Evolutionary conservation across 2,113 vertebrate species (phyloP).

Genomic region (Otus sunia): DNA sequence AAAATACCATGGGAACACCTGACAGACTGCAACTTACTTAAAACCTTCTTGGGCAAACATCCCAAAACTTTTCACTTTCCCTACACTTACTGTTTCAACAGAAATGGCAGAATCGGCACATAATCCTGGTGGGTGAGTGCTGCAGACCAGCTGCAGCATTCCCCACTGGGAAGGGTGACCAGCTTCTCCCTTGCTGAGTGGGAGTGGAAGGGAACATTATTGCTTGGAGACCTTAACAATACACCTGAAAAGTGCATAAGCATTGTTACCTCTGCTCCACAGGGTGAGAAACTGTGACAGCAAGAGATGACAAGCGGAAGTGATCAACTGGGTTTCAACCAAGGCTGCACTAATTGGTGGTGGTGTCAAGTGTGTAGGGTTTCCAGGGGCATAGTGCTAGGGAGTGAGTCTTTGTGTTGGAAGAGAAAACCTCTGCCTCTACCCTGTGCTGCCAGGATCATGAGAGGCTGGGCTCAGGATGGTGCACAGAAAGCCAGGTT

Average conservation of each 20-base stretch:
- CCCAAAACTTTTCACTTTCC: not conserved
- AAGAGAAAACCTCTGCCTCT: not conserved
- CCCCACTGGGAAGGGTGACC: not conserved
- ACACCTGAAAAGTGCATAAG: not conserved
- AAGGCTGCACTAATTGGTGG: not conserved
- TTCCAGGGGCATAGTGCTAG: not conserved
- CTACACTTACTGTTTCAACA: accelerated
- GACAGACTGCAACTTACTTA: not conserved
- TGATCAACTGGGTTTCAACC: not conserved
- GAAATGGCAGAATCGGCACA: not conserved
- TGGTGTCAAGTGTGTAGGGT: not conserved
- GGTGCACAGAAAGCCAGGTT: not conserved
- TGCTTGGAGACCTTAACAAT: not conserved
- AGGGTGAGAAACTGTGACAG: not conserved
- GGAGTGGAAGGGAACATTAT: not conserved
- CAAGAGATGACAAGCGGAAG: not conserved
- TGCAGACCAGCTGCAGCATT: not conserved
- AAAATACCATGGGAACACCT: not conserved
- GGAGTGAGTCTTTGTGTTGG: not conserved
- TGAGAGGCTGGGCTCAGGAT: not conserved
- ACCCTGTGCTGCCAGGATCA: not conserved
- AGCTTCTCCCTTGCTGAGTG: too few species aligned
- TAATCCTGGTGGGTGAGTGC: not conserved
- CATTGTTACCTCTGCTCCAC: not conserved
- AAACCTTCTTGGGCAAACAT: not conserved